Evolutionary conservation across 1,140 invertebrate genomes (phyloP).

Genomic region (Pseudomyrmex dendroicus): DNA sequence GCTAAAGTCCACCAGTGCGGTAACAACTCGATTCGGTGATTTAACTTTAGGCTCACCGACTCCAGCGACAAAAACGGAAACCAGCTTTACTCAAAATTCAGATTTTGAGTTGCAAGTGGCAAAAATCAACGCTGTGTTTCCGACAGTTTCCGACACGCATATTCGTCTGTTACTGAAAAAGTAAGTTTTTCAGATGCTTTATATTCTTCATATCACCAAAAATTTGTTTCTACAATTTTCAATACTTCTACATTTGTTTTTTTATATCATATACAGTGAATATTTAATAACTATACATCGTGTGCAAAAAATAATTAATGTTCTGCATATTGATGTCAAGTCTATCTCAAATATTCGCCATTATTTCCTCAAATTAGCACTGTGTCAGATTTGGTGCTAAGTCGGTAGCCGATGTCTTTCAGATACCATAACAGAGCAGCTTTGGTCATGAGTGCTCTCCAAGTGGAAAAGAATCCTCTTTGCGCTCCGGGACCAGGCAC

Average conservation of each 20-base stretch:
- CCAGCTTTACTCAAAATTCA: conserved; percentile 86
- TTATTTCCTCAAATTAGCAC: conserved; percentile 58
- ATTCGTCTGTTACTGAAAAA: conserved; percentile 94
- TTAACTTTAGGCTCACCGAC: conserved; percentile 82
- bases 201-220: not conserved
- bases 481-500: conserved; percentile 92
- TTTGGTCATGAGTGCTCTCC: conserved; percentile 95
- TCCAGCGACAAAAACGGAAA: conserved; percentile 88
- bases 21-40: conserved; percentile 83
- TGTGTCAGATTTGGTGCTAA: conserved; percentile 75
- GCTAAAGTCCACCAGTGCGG: conserved; percentile 82
- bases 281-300: not conserved
- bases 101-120: conserved; percentile 90
- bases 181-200: conserved; percentile 86
- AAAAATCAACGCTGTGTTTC: conserved; percentile 96
- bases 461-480: conserved; percentile 96
- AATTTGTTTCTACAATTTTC: conserved; percentile 13
- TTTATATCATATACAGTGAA: conserved; percentile 25
- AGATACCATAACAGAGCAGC: conserved; percentile 97
- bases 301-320: conserved; percentile 5
- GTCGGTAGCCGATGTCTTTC: conserved; percentile 82
- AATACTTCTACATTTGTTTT: not conserved
- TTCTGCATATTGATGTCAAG: not conserved
- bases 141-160: conserved; percentile 94
- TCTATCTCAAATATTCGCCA: conserved; percentile 10